A percentile compares a stretch with the other conserved stretches of the same genome.
phyloP scores from a whole-genome alignment of 2,797 vertebrate species.

The Dicrostonyx torquatus region DNA sequence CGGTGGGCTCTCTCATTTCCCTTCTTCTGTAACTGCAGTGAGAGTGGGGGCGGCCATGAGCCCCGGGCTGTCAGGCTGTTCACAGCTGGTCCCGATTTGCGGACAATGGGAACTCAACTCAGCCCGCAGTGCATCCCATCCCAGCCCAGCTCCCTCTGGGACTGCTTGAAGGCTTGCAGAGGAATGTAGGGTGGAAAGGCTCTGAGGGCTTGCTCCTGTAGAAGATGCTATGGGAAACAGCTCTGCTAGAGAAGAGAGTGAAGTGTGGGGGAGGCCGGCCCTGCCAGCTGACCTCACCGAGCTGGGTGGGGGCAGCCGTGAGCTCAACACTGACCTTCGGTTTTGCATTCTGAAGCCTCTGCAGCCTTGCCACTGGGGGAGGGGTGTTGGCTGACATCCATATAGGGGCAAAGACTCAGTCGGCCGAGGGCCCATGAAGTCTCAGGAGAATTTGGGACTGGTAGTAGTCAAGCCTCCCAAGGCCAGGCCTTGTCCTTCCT shows the following conservation, averaged over 20 bases:
- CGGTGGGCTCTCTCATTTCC: conserved; percentile 39
- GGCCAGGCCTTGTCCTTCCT: neutral
- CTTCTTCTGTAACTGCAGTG: conserved; percentile 61
- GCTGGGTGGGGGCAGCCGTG: neutral
- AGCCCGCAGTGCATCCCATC: conserved; percentile 74
- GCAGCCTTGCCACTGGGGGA: neutral
- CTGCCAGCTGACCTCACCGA: neutral
- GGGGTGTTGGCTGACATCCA: neutral
- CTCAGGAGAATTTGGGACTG: neutral
- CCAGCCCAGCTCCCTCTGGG: conserved; percentile 76
- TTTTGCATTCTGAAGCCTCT: neutral
- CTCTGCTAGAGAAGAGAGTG: conserved; percentile 60
- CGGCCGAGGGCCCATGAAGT: neutral
- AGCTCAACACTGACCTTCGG: conserved; percentile 40
- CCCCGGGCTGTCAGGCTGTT: conserved; percentile 78
- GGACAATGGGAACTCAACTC: conserved; percentile 85
- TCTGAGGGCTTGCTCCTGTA: conserved; percentile 42
- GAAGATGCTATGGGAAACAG: conserved; percentile 9
- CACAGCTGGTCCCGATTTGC: conserved; percentile 87
- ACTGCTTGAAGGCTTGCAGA: conserved; percentile 84
- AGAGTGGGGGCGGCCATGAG: conserved; percentile 72
- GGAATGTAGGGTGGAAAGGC: conserved; percentile 79
- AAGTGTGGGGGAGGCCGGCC: neutral
- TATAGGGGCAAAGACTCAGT: neutral
- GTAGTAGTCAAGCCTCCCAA: neutral